phyloP scores from a whole-genome alignment of 2,797 vertebrate species.

The Sciurus carolinensis region DNA sequence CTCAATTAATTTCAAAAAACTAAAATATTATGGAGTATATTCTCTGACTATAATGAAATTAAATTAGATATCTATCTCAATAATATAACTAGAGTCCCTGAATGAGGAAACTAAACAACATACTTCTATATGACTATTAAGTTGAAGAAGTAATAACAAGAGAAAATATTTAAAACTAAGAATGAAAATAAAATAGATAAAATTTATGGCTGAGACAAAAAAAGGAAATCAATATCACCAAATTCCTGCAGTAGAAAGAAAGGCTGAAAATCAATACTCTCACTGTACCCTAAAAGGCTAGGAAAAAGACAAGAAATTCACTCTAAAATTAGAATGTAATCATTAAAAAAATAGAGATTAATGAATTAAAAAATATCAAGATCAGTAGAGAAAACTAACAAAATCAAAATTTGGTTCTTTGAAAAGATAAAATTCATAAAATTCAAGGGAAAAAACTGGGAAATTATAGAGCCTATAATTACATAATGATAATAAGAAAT shows the following conservation, averaged over 20 bases:
- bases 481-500: not conserved
- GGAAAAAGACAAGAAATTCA: not conserved
- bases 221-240: not conserved
- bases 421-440: not conserved
- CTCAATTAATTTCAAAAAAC: not conserved
- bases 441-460: not conserved
- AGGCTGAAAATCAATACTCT: not conserved
- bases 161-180: not conserved
- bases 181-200: not conserved
- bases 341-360: not conserved
- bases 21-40: constrained; percentile 13
- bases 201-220: not conserved
- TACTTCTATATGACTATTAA: not conserved
- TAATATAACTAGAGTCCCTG: not conserved
- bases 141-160: not conserved
- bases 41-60: not conserved
- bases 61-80: constrained; percentile 4
- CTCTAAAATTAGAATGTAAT: not conserved
- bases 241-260: not conserved
- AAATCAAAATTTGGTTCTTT: not conserved
- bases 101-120: constrained; percentile 13
- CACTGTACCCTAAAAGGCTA: not conserved
- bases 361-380: not conserved
- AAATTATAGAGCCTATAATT: not conserved
- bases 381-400: not conserved